phyloP scores from a whole-genome alignment of 2,113 vertebrate species.

The Myrmecophaga tridactyla region DNA sequence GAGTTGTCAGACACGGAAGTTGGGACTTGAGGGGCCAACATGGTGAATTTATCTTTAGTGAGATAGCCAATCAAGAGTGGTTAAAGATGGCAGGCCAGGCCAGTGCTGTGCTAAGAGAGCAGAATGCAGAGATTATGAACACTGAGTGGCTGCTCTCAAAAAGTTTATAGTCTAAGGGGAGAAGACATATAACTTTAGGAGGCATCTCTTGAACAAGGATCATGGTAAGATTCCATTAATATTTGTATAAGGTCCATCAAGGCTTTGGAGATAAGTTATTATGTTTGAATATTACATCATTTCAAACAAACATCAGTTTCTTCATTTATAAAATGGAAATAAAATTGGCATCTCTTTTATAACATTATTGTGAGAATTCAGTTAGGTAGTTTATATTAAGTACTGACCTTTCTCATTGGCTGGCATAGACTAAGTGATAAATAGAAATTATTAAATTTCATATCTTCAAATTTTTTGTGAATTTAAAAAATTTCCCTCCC shows the following conservation, averaged over 20 bases:
- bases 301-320: background rate
- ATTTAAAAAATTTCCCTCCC: background rate
- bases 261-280: background rate
- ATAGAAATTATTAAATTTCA: background rate
- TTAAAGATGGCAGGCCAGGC: background rate
- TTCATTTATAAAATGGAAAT: background rate
- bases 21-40: background rate
- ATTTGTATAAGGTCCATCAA: background rate
- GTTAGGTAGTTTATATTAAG: background rate
- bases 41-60: background rate
- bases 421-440: background rate
- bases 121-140: background rate
- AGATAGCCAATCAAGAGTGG: background rate
- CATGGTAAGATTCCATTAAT: background rate
- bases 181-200: background rate
- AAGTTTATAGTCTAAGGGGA: background rate
- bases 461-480: background rate
- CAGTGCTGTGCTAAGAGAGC: too few species aligned
- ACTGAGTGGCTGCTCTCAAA: background rate
- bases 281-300: background rate
- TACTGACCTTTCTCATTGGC: background rate
- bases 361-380: background rate
- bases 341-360: background rate
- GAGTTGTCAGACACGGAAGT: background rate
- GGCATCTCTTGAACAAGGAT: background rate